A percentile compares a stretch with the other conserved stretches of the same genome.
Conservation (phyloP, 2,888 invertebrate genomes). For the Smittia sp. region DNA sequence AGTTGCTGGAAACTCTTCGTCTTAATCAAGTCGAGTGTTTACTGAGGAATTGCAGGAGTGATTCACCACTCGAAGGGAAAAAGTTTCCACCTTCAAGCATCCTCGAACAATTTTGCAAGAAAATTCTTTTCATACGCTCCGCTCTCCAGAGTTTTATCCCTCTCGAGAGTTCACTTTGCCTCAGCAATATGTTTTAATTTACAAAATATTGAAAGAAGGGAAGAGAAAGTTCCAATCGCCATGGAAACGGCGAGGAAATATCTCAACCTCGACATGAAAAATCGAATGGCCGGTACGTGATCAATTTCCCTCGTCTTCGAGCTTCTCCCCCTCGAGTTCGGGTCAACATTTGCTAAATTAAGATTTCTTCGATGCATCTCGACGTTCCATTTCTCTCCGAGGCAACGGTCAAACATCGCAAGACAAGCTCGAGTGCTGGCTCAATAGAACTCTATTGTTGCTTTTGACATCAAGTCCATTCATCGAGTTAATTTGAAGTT, state of each 20-base stretch:
- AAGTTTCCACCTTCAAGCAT: neutral
- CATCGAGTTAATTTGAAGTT: conserved; percentile 7
- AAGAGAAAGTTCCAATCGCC: neutral
- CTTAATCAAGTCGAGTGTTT: neutral
- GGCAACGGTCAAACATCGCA: too few species aligned
- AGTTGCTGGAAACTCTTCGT: neutral
- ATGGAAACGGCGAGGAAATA: neutral
- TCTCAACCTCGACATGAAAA: neutral
- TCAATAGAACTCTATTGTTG: neutral
- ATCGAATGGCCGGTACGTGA: conserved; percentile 4
- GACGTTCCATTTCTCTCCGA: neutral
- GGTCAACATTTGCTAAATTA: conserved; percentile 15
- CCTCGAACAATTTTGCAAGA: neutral
- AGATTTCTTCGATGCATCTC: conserved; percentile 1
- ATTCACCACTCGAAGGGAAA: neutral
- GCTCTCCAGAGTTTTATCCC: conserved; percentile 4
- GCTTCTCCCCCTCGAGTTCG: neutral
- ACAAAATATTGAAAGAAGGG: neutral
- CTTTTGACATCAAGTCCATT: neutral
- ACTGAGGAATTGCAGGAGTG: neutral
- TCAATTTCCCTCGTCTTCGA: neutral
- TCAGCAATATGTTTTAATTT: neutral
- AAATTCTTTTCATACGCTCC: neutral
- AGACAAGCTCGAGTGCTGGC: neutral
- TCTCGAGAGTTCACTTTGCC: neutral